A percentile compares a stretch with the other conserved stretches of the same genome.
Evolutionary conservation across 2,113 vertebrate genomes (phyloP).

Genomic region (Aythya baeri): DNA sequence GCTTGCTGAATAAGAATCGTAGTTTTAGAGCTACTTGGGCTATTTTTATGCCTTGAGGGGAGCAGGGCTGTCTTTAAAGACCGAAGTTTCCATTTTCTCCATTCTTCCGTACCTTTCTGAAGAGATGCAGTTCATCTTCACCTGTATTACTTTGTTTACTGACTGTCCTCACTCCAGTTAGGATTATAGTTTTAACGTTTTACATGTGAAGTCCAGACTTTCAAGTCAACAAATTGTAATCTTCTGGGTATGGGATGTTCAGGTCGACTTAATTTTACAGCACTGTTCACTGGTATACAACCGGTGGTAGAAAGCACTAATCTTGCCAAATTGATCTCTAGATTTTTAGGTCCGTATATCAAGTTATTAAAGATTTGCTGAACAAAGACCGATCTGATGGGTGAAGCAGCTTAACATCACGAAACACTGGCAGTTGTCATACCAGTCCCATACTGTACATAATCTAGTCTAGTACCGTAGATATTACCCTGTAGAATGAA

Average conservation of each 20-base stretch:
- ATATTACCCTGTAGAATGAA: constrained; percentile 13
- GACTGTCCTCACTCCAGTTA: constrained; percentile 48
- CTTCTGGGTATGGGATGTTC: constrained; percentile 33
- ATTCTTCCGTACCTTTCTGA: constrained; percentile 49
- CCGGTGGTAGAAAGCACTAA: constrained; percentile 13
- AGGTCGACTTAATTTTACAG: neutral
- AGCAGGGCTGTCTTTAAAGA: constrained; percentile 19
- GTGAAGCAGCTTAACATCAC: constrained; percentile 10
- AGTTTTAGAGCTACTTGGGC: constrained; percentile 36
- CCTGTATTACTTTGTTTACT: constrained; percentile 34
- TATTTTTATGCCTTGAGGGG: constrained; percentile 24
- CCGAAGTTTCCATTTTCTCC: neutral
- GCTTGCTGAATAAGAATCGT: neutral
- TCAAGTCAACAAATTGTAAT: constrained; percentile 21
- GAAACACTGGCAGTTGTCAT: constrained; percentile 7
- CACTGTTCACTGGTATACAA: neutral
- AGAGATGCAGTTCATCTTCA: constrained; percentile 57
- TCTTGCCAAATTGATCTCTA: constrained; percentile 35
- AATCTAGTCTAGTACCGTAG: constrained; percentile 25
- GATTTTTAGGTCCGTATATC: neutral
- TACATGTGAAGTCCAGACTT: constrained; percentile 36
- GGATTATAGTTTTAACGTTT: constrained; percentile 29
- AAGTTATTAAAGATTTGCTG: neutral
- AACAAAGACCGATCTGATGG: neutral
- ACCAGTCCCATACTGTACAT: constrained; percentile 54